These are phyloP conservation scores for Pocillopora verrucosa DNA, from an alignment of 64 coral and sea anemone genomes.

Conservation along the genomic window DNA sequence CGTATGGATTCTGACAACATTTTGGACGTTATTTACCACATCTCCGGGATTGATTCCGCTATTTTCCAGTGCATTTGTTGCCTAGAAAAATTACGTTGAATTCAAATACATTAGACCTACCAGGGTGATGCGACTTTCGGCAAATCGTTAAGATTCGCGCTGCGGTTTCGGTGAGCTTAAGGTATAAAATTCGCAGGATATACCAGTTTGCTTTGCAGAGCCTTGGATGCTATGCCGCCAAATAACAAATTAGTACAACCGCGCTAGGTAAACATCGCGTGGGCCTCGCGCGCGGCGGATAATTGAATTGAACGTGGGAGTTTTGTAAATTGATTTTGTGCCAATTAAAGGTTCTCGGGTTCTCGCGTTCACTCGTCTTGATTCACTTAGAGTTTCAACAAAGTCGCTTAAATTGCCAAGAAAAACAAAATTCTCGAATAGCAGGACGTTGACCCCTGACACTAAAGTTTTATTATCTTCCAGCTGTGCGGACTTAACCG, in stretches of 20 bases:
- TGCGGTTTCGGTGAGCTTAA: conserved; percentile 1
- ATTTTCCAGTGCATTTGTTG: conserved; percentile 22
- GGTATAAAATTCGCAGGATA: not conserved
- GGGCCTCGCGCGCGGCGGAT: conserved; percentile 4
- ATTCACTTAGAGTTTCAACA: not conserved
- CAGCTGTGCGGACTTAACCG: not conserved
- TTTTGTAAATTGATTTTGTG: not conserved
- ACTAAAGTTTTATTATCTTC: not conserved
- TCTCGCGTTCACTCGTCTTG: not conserved
- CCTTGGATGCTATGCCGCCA: conserved; percentile 3
- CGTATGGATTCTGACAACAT: not conserved
- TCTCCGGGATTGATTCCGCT: conserved; percentile 38
- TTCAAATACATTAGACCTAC: not conserved
- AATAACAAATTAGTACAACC: not conserved
- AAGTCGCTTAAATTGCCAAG: conserved; percentile 21
- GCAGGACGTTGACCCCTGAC: not conserved
- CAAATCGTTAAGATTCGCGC: not conserved
- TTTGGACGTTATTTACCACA: not conserved
- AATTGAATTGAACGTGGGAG: conserved; percentile 4
- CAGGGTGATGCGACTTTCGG: not conserved
- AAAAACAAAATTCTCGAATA: conserved; percentile 30
- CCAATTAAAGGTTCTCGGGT: not conserved
- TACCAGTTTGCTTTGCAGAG: conserved; percentile 6
- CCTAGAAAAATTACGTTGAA: not conserved
- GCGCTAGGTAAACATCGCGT: not conserved